These are phyloP conservation scores for Helicoverpa zea DNA, from an alignment of 1,140 invertebrate species.

Conservation along the genomic window DNA sequence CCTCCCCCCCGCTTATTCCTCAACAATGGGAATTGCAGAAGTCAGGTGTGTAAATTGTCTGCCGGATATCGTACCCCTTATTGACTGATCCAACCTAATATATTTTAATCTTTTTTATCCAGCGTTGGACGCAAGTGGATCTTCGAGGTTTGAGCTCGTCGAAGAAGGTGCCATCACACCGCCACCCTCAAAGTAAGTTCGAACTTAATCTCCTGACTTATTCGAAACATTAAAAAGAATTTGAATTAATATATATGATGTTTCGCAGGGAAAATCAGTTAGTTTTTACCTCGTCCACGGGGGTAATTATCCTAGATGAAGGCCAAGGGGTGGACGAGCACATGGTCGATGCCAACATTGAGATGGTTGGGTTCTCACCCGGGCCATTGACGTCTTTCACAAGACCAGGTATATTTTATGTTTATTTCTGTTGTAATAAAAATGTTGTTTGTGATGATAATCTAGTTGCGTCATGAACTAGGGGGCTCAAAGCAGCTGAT, in stretches of 20 bases:
- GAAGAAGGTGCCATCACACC: background rate
- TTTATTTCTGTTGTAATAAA: background rate
- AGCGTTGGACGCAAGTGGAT: background rate
- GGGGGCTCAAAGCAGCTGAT: background rate
- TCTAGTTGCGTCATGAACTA: no score
- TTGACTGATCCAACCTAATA: conserved; percentile 1
- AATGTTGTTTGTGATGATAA: no score
- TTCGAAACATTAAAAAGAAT: background rate
- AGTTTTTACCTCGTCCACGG: background rate
- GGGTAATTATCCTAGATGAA: background rate
- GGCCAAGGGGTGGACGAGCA: background rate
- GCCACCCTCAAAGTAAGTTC: conserved; percentile 6
- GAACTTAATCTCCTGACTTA: background rate
- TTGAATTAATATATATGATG: background rate
- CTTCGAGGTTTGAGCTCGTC: background rate
- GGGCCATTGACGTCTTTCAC: background rate
- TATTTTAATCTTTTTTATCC: background rate
- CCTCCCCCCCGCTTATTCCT: conserved; percentile 7
- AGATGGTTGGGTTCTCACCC: background rate
- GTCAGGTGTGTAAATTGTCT: conserved; percentile 14
- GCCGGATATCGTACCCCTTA: background rate
- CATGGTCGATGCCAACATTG: background rate
- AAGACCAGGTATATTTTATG: background rate
- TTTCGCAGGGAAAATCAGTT: background rate
- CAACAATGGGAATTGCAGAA: conserved; percentile 4